Conservation (phyloP, 2,113 vertebrate genomes). For the Tachuris rubrigastra region DNA sequence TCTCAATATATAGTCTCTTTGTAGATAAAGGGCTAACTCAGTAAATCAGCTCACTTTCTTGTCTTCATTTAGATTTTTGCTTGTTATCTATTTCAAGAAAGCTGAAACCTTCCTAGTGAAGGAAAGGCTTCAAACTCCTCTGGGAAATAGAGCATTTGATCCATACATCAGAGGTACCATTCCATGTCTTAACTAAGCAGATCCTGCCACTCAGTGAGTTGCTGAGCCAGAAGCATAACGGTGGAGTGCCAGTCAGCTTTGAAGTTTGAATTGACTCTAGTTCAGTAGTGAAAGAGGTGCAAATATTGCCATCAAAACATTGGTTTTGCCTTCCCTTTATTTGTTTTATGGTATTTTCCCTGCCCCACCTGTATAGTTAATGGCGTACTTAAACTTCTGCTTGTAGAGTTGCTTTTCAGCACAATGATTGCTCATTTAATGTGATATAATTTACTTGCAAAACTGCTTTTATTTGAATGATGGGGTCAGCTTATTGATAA, state of each 20-base stretch:
- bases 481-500: neutral
- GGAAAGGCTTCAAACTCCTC: neutral
- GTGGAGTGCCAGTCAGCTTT: neutral
- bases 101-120: neutral
- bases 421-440: neutral
- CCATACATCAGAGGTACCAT: neutral
- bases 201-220: neutral
- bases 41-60: neutral
- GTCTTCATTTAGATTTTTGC: neutral
- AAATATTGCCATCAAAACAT: neutral
- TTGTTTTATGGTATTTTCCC: neutral
- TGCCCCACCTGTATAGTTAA: neutral
- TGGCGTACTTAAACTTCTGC: neutral
- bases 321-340: neutral
- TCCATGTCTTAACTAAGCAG: neutral
- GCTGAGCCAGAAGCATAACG: neutral
- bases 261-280: fast-evolving
- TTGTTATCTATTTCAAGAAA: neutral
- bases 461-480: neutral
- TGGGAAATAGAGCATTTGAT: neutral
- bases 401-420: neutral
- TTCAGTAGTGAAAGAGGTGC: neutral
- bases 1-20: neutral
- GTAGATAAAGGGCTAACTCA: neutral
- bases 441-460: neutral